Evolutionary conservation across 2,888 invertebrate species (phyloP).

Genomic region (Xylocampa areola): DNA sequence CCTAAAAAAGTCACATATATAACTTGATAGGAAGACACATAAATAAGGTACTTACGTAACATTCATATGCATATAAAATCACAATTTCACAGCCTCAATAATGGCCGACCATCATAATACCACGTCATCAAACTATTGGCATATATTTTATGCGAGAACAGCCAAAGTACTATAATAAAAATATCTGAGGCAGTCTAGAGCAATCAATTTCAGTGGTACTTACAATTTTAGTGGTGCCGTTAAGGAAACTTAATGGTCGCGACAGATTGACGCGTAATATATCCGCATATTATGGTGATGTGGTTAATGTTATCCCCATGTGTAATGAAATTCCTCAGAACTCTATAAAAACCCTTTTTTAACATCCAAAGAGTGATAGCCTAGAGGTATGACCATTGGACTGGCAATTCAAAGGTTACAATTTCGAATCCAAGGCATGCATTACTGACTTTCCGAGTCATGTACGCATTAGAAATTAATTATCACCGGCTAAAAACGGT

Average conservation of each 20-base stretch:
- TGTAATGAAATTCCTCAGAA: too few relatives aligned
- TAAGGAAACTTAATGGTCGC: constrained; percentile 59
- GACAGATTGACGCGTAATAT: constrained; percentile 61
- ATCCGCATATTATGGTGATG: constrained; percentile 22
- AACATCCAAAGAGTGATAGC: too few relatives aligned
- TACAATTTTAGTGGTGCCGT: constrained; percentile 67
- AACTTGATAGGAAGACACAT: too few relatives aligned
- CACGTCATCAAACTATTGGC: constrained; percentile 40
- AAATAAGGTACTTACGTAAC: neutral
- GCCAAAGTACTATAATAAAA: constrained; percentile 65
- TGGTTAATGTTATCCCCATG: constrained; percentile 10
- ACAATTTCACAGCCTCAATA: constrained; percentile 35
- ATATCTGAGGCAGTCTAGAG: constrained; percentile 68
- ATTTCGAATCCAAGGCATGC: too few relatives aligned
- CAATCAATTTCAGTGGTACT: constrained; percentile 73
- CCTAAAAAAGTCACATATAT: too few relatives aligned
- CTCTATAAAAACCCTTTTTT: too few relatives aligned
- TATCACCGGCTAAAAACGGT: too few relatives aligned
- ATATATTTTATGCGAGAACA: constrained; percentile 35
- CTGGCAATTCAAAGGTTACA: too few relatives aligned
- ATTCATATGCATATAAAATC: constrained; percentile 37
- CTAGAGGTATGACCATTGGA: too few relatives aligned
- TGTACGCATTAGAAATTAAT: too few relatives aligned
- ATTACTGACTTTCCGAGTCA: too few relatives aligned
- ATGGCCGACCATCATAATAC: constrained; percentile 27